Evolutionary conservation across 2,888 invertebrate species (phyloP).

Genomic region (Lochmaea crataegi): DNA sequence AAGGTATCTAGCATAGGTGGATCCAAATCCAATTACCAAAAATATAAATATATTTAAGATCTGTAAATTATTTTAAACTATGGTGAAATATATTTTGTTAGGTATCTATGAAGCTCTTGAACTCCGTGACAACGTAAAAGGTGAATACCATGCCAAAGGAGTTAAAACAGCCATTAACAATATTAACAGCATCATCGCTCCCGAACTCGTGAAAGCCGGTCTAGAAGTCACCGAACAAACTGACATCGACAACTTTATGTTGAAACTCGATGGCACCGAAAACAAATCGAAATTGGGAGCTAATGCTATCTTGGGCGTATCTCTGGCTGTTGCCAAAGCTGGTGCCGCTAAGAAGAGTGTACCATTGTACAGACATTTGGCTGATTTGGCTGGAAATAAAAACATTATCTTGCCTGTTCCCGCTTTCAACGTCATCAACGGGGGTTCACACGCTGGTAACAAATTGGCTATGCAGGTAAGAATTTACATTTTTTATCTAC

Average conservation of each 20-base stretch:
- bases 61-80: not conserved
- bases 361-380: constrained; percentile 92
- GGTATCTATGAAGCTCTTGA: constrained; percentile 97
- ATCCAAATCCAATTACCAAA: too few relatives aligned
- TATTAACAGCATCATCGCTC: constrained; percentile 84
- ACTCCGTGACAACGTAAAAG: constrained; percentile 91
- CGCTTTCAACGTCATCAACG: constrained; percentile 99
- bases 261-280: constrained; percentile 94
- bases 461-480: constrained; percentile 89
- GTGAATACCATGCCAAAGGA: constrained; percentile 94
- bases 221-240: constrained; percentile 92
- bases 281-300: constrained; percentile 97
- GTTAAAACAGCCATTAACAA: constrained; percentile 94
- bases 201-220: constrained; percentile 80
- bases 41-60: too few relatives aligned
- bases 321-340: constrained; percentile 96
- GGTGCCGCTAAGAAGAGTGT: constrained; percentile 95
- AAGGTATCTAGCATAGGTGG: too few relatives aligned
- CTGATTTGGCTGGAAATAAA: constrained; percentile 92
- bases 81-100: constrained; percentile 25
- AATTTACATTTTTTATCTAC: not conserved
- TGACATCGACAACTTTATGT: constrained; percentile 88
- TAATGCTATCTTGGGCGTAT: constrained; percentile 97
- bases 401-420: constrained; percentile 95
- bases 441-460: constrained; percentile 99